Evolutionary conservation across 2,113 vertebrate genomes (phyloP), one percentile per base, ranked within the genome.

Genomic region (Seriola aureovittata): DNA sequence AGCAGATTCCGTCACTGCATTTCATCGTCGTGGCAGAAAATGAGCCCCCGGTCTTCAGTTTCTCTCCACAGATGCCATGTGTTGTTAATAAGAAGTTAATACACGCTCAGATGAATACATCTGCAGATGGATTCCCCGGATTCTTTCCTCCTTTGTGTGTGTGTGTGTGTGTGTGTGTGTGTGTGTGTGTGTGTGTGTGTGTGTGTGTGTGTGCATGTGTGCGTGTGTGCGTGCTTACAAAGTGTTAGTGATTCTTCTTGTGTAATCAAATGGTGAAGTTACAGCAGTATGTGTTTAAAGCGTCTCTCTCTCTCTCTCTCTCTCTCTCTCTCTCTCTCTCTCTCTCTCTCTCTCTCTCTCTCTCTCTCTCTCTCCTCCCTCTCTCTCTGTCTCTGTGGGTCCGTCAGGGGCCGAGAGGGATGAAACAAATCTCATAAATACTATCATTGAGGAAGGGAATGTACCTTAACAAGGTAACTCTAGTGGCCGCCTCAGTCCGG

Each of bases 361-460:
- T 44, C 65, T n/a, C 65, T 71, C 29, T 71, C 65, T 66, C 10
- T 52, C 50, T 68, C 50, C 70, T 59, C 55, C 42, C 23, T 52
- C 65, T n/a, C 59, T 67, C 38, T 71, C 65, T 62, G 38, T 62
- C 54, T 75, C 82, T 58, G 40, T 64, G 42, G 69, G 62, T 83
- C 78, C 29, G 1, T 75, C 65, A 66, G 64, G 57, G 70, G 60
- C 76, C 40, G 57, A 65, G 58, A 80, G 42, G 84, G 71, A 86
- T 58, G 80, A 91, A 90, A 79, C 85, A 92, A 91, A 94, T 93
- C 90, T 91, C 64, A 87, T 91, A 92, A 94, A 93, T 90, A 68
- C 87, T 74, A 71, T 93, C 93, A 93, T 88, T 85, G 91, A 91
- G 84, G 86, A 93, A 74, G 82, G 80, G 87, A 82, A 92, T 87